These are phyloP conservation scores for Tribolium castaneum DNA, from an alignment of 1,140 invertebrate genomes.

Conservation along the genomic window DNA sequence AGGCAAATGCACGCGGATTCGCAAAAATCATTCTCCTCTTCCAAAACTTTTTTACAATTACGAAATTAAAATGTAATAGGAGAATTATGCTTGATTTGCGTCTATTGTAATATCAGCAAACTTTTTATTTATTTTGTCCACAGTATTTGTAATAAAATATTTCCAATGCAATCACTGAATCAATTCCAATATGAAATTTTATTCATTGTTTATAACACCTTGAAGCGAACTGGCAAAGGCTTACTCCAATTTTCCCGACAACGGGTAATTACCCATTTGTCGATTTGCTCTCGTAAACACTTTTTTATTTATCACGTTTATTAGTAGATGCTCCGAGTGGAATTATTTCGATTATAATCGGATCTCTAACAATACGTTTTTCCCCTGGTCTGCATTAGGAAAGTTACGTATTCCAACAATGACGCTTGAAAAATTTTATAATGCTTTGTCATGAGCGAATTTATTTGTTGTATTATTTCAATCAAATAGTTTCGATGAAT, in stretches of 20 bases:
- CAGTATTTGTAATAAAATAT: not conserved
- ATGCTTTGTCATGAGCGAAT: not conserved
- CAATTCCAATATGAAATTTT: not conserved
- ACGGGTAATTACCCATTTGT: no score
- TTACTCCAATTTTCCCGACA: not conserved
- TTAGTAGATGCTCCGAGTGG: no score
- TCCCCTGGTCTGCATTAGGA: not conserved
- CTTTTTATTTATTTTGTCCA: not conserved
- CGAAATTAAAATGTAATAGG: not conserved
- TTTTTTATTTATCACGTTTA: no score
- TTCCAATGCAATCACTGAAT: not conserved
- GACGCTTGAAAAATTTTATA: not conserved
- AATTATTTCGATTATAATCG: no score
- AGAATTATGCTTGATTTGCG: not conserved
- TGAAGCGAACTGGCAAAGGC: not conserved
- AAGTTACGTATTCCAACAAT: not conserved
- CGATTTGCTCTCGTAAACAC: no score
- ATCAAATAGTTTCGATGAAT: no score
- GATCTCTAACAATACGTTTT: not conserved
- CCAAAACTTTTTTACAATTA: not conserved
- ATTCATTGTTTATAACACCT: not conserved
- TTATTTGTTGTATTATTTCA: no score
- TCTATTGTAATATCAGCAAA: not conserved
- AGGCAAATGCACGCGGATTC: not conserved
- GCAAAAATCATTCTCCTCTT: not conserved